Evolutionary conservation across 2,888 invertebrate species (phyloP).

Genomic region (Mactromeris polynyma): DNA sequence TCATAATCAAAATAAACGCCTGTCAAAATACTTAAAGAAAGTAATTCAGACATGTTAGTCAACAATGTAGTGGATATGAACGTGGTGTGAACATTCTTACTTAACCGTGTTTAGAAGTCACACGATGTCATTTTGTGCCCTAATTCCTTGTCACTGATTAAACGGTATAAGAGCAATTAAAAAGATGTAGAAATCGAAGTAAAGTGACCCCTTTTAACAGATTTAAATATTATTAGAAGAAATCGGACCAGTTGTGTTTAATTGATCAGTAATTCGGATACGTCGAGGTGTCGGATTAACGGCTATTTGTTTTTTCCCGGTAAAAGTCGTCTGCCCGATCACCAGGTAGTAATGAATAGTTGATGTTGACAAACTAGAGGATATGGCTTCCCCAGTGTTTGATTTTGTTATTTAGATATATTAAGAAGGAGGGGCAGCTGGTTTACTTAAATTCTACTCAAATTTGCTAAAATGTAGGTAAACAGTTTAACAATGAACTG

Average conservation of each 20-base stretch:
- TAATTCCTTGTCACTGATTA: constrained; percentile 41
- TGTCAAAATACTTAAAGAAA: constrained; percentile 43
- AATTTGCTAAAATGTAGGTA: constrained; percentile 65
- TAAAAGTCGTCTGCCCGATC: constrained; percentile 53
- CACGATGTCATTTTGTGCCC: constrained; percentile 31
- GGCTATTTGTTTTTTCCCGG: constrained; percentile 42
- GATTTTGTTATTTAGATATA: constrained; percentile 75
- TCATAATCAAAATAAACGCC: constrained; percentile 48
- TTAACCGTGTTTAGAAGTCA: constrained; percentile 35
- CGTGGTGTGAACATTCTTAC: constrained; percentile 25
- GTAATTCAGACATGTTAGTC: constrained; percentile 24
- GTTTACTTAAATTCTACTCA: constrained; percentile 58
- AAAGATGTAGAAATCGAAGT: constrained; percentile 21
- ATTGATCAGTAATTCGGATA: constrained; percentile 51
- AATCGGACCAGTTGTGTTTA: constrained; percentile 8
- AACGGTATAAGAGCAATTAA: constrained; percentile 30
- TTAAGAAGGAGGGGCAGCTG: constrained; percentile 64
- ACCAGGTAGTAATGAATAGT: constrained; percentile 33
- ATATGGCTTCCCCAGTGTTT: constrained; percentile 72
- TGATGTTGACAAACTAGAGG: constrained; percentile 46
- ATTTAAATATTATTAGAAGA: constrained; percentile 31
- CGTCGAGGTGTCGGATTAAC: constrained; percentile 43
- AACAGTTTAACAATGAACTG: constrained; percentile 53
- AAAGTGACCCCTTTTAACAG: constrained; percentile 32
- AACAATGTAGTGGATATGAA: constrained; percentile 30